Conservation (phyloP, 2,113 vertebrate genomes). For the Cyanoramphus novaezelandiae region DNA sequence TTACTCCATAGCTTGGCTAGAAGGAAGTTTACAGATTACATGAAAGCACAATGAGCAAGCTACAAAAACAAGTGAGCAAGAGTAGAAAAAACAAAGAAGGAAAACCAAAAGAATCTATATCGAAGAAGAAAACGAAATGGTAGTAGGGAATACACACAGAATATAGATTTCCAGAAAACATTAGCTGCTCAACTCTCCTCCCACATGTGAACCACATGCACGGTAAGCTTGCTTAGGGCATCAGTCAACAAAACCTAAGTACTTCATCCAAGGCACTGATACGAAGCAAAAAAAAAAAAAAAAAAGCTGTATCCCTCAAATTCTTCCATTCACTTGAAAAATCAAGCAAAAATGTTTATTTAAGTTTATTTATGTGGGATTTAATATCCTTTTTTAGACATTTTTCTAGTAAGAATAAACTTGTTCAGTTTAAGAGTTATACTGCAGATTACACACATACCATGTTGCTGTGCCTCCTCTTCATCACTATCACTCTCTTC, state of each 20-base stretch:
- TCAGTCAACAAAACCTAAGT: neutral
- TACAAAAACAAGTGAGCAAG: neutral
- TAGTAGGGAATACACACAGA: neutral
- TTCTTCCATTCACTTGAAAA: neutral
- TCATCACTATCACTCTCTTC: conserved; percentile 92
- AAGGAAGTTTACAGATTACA: neutral
- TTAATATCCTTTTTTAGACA: neutral
- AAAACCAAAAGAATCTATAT: neutral
- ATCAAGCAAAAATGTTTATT: neutral
- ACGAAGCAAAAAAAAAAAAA: neutral
- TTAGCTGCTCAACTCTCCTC: neutral
- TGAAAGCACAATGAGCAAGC: neutral
- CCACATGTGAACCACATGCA: neutral
- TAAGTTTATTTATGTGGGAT: neutral
- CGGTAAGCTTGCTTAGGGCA: neutral
- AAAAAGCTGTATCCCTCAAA: neutral
- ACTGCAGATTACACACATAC: conserved; percentile 64
- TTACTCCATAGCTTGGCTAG: neutral
- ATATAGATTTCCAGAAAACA: neutral
- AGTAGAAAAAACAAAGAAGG: neutral
- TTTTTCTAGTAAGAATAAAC: neutral
- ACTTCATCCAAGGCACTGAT: neutral
- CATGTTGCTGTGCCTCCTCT: conserved; percentile 78
- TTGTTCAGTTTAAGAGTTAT: neutral
- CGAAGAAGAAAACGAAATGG: neutral